phyloP scores from a whole-genome alignment of 1,140 invertebrate species.

The Drosophila burlai region DNA sequence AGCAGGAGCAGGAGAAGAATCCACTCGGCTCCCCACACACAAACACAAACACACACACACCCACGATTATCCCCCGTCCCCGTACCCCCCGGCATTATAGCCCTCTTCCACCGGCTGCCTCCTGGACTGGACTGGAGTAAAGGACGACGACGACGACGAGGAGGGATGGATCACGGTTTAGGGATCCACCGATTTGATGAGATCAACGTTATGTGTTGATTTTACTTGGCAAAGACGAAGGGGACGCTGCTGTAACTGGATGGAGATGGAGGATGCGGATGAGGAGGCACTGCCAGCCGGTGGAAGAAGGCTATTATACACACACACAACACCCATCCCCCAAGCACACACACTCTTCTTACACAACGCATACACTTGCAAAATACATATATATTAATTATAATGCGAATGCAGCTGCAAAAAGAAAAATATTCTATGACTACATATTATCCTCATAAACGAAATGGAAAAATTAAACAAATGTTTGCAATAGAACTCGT shows the following conservation, averaged over 20 bases:
- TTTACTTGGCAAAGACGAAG: slow-evolving; percentile 33
- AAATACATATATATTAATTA: slow-evolving; percentile 56
- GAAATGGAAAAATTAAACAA: slow-evolving; percentile 76
- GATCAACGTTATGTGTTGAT: slow-evolving; percentile 30
- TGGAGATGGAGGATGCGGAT: not conserved
- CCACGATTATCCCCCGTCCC: not conserved
- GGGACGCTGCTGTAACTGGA: slow-evolving; percentile 4
- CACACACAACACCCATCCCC: slow-evolving; percentile 3
- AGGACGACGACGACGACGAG: slow-evolving; percentile 2
- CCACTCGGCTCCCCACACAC: slow-evolving; percentile 16
- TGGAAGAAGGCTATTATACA: slow-evolving; percentile 33
- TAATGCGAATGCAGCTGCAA: slow-evolving; percentile 42
- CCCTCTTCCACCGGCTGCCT: slow-evolving; percentile 24
- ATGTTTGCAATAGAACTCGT: slow-evolving; percentile 81
- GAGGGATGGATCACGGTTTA: slow-evolving; percentile 5
- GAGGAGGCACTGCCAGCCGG: slow-evolving; percentile 4
- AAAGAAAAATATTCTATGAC: slow-evolving; percentile 60
- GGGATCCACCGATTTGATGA: slow-evolving; percentile 22
- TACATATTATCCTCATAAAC: slow-evolving; percentile 68
- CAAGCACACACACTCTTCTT: slow-evolving; percentile 22
- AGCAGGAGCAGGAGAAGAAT: slow-evolving; percentile 17
- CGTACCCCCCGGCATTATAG: slow-evolving; percentile 14
- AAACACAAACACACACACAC: slow-evolving; percentile 14
- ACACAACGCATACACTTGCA: slow-evolving; percentile 32
- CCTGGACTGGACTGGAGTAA: not conserved